These are phyloP conservation scores for Ophion ventricosus DNA, from an alignment of 2,888 invertebrate genomes.

Conservation along the genomic window DNA sequence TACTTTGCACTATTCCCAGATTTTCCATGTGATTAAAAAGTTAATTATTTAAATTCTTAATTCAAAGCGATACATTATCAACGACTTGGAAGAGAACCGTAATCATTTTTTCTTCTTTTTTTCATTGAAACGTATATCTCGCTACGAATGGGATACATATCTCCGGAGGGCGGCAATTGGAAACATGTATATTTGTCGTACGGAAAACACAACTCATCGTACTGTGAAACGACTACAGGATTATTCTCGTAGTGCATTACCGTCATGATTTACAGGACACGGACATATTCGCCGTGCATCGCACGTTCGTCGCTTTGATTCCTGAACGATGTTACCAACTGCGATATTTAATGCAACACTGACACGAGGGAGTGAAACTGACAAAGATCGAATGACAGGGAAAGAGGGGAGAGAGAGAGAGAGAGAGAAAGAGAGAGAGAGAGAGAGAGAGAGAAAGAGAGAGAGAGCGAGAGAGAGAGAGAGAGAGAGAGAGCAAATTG, in stretches of 20 bases:
- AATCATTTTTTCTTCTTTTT: not conserved
- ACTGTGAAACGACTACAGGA: not conserved
- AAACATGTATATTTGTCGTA: not conserved
- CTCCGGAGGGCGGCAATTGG: not conserved
- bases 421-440: not conserved
- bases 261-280: slow-evolving; percentile 20
- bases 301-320: slow-evolving; percentile 20
- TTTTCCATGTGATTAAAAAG: slow-evolving; percentile 14
- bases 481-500: slow-evolving; percentile 6
- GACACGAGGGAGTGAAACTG: not conserved
- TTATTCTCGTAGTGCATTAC: slow-evolving; percentile 13
- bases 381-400: not conserved
- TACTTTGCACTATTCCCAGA: not conserved
- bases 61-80: not conserved
- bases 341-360: slow-evolving; percentile 41
- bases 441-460: not conserved
- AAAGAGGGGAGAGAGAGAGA: too few relatives aligned
- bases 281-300: slow-evolving; percentile 16
- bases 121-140: not conserved
- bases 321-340: slow-evolving; percentile 30
- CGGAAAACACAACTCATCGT: slow-evolving; percentile 24
- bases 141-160: not conserved
- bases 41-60: slow-evolving; percentile 1
- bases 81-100: not conserved
- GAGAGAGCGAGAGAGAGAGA: not conserved